Evolutionary conservation across 2,797 vertebrate genomes (phyloP), one percentile per base, ranked within the genome.

Genomic region (Phoebastria nigripes): DNA sequence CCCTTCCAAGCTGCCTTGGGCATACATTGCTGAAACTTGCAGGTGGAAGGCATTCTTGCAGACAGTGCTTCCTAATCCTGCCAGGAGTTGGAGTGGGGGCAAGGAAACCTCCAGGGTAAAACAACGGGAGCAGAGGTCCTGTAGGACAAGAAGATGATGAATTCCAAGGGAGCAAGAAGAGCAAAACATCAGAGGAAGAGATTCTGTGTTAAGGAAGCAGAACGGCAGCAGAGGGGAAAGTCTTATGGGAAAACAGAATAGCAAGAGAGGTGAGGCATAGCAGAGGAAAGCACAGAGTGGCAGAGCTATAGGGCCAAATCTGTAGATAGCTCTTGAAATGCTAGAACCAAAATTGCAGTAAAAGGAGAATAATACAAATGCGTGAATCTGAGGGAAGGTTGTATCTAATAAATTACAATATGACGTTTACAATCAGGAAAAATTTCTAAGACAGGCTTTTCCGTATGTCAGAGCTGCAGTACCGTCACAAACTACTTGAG

Each of bases 41-140:
- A 95, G 91, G 93, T 77, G 83, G 94, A 82, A 96, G 74, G 73
- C 83, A 56, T 71, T 96, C 89, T 95, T 97, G 91, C 92, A 89
- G 92, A 80, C 72, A 92, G 63, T 74, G 84, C 76, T 80, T 90
- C 77, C 72, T 85, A 84, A 94, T 56, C 52, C 91, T 97, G 89
- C 51, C 72, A 88, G 88, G 62, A 91, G 44, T 4, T 94, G 88
- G 89, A 87, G 66, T 39, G 19, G 56, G 74, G 89, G 77, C 84
- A 92, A 80, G 39, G 55, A 84, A 96, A 61, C 71, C 87, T 91
- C 88, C 35, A 47, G 77, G 39, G 95, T 89, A 91, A 89, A 94
- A 70, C 83, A 91, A 62, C 0, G 7, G 92, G 67, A 97, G 84
- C 95, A 94, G 93, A 93, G 90, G 90, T 97, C 96, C 92, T 96